These are phyloP conservation scores for Teinopalpus imperialis DNA, from an alignment of 2,888 invertebrate genomes.

Conservation along the genomic window DNA sequence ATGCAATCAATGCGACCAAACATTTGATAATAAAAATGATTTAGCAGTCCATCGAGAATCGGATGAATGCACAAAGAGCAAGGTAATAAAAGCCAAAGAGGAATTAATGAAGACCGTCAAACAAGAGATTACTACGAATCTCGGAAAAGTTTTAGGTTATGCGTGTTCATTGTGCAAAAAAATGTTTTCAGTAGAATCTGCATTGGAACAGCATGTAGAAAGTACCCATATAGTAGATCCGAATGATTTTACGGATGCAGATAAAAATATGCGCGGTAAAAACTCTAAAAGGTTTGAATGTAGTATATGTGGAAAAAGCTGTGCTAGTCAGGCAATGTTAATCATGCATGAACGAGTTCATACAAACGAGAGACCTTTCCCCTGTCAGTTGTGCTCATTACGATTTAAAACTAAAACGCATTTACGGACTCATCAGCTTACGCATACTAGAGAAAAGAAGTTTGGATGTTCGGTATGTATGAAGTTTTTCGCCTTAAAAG, in stretches of 20 bases:
- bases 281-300: slow-evolving; percentile 65
- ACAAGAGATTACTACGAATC: slow-evolving; percentile 63
- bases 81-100: slow-evolving; percentile 57
- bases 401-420: slow-evolving; percentile 77
- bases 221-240: slow-evolving; percentile 60
- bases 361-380: slow-evolving; percentile 73
- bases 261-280: slow-evolving; percentile 52
- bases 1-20: slow-evolving; percentile 61
- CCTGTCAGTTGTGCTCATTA: slow-evolving; percentile 68
- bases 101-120: slow-evolving; percentile 71
- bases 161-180: slow-evolving; percentile 73
- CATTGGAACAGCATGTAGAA: slow-evolving; percentile 70
- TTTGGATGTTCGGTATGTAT: slow-evolving; percentile 78
- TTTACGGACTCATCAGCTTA: slow-evolving; percentile 72
- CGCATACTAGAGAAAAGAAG: slow-evolving; percentile 76
- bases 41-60: slow-evolving; percentile 53
- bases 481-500: slow-evolving; percentile 78
- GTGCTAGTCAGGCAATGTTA: slow-evolving; percentile 75
- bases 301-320: slow-evolving; percentile 64
- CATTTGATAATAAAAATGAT: slow-evolving; percentile 52
- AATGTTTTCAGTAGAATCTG: slow-evolving; percentile 71
- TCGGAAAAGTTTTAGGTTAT: slow-evolving; percentile 66
- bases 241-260: slow-evolving; percentile 55
- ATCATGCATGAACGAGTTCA: slow-evolving; percentile 77
- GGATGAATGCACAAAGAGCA: slow-evolving; percentile 52